These are phyloP conservation scores for Empidonax alnorum DNA, from an alignment of 2,113 vertebrate species.

Conservation along the genomic window DNA sequence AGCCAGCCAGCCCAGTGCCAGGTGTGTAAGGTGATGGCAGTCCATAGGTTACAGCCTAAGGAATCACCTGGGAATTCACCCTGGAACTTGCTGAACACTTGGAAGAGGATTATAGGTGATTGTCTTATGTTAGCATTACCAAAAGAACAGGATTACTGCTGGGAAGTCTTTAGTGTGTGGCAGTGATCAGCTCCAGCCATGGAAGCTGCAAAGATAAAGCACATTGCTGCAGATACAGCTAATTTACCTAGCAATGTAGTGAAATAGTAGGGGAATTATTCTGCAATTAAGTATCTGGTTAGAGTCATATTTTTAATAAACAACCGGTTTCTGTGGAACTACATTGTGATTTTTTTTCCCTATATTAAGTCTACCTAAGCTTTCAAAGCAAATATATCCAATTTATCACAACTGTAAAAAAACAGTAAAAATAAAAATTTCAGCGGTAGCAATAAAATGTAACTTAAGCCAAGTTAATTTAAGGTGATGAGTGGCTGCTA, in stretches of 20 bases:
- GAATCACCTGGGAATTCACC: background rate
- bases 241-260: background rate
- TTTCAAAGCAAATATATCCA: background rate
- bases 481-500: background rate
- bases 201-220: background rate
- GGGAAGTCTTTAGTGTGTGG: background rate
- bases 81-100: background rate
- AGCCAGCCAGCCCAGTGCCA: background rate
- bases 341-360: background rate
- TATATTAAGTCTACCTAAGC: background rate
- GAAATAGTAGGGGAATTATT: background rate
- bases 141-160: background rate
- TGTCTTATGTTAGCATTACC: background rate
- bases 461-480: background rate
- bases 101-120: background rate
- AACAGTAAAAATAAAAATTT: background rate
- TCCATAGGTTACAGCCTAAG: background rate
- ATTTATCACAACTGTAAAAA: background rate
- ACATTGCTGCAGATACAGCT: background rate
- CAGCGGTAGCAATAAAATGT: background rate
- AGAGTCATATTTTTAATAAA: background rate
- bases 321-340: background rate
- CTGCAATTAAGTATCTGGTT: background rate
- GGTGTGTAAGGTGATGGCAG: background rate
- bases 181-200: background rate